Conservation (phyloP, 1,140 invertebrate genomes). For the Leptinotarsa defecta region DNA sequence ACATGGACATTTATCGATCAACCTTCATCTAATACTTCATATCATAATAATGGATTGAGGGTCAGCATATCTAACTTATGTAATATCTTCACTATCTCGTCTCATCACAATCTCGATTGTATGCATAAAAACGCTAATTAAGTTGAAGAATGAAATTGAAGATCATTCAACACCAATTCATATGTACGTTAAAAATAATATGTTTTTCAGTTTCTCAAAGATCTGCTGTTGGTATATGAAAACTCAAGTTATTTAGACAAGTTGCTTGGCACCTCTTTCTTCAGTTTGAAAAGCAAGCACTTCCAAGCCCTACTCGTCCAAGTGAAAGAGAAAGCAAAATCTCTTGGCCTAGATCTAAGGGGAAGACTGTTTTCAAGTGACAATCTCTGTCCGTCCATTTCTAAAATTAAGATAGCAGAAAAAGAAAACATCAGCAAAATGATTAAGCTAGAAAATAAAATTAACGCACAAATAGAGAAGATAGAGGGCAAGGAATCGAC, state of each 20-base stretch:
- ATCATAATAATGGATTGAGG: no score
- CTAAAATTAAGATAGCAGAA: constrained; percentile 48
- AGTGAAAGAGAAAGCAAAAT: constrained; percentile 51
- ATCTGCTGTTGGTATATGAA: constrained; percentile 81
- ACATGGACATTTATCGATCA: no score
- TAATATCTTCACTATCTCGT: no score
- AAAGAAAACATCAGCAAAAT: constrained; percentile 53
- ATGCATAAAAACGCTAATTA: no score
- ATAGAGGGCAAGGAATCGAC: constrained; percentile 37
- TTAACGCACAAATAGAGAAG: constrained; percentile 49
- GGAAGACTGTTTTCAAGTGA: constrained; percentile 49
- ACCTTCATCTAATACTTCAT: no score
- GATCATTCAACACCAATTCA: no score
- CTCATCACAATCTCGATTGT: no score
- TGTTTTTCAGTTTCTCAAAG: constrained; percentile 68
- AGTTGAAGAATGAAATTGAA: no score
- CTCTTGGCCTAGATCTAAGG: constrained; percentile 48
- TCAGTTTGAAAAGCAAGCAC: constrained; percentile 58
- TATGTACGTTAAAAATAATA: neutral
- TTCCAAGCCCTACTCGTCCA: constrained; percentile 50
- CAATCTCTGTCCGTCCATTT: constrained; percentile 33
- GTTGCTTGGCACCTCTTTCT: constrained; percentile 82
- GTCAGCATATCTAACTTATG: no score
- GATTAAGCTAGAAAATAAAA: constrained; percentile 50
- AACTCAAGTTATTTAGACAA: constrained; percentile 85